Conservation (phyloP, 2,888 invertebrate species). For the Phyllotreta striolata region DNA sequence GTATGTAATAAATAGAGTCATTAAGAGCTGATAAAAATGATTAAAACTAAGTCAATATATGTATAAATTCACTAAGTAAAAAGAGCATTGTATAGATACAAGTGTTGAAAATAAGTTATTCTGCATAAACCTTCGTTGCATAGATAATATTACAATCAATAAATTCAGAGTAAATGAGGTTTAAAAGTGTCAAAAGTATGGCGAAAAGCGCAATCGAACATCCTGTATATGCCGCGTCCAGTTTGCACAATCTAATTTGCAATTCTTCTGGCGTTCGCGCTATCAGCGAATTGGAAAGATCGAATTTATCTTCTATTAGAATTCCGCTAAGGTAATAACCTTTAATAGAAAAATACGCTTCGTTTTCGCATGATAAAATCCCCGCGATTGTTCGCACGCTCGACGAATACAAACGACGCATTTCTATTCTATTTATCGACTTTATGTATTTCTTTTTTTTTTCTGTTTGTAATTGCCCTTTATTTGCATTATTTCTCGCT, state of each 20-base stretch:
- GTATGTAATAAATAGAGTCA: no score
- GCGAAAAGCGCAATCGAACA: slow-evolving; percentile 17
- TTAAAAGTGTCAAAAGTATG: not conserved
- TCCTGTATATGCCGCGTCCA: slow-evolving; percentile 21
- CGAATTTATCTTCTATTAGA: slow-evolving; percentile 44
- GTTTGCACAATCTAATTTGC: slow-evolving; percentile 33
- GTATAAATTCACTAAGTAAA: no score
- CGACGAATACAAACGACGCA: slow-evolving; percentile 45
- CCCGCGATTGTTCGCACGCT: slow-evolving; percentile 48
- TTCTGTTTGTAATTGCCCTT: slow-evolving; percentile 3
- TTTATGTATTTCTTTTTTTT: slow-evolving; percentile 9
- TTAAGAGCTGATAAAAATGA: no score
- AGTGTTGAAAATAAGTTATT: no score
- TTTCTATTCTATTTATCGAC: slow-evolving; percentile 20
- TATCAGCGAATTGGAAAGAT: slow-evolving; percentile 45
- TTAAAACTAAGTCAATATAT: no score
- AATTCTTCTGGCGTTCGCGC: slow-evolving; percentile 34
- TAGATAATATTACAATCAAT: no score
- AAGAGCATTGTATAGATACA: no score
- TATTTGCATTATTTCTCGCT: slow-evolving; percentile 26
- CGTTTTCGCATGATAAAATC: slow-evolving; percentile 45
- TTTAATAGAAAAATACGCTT: slow-evolving; percentile 46
- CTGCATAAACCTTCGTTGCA: no score
- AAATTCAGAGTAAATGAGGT: no score
- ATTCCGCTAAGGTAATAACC: slow-evolving; percentile 45